Evolutionary conservation across 1,140 invertebrate species (phyloP), one percentile per base, ranked within the genome.

Genomic region (Contarinia nasturtii): DNA sequence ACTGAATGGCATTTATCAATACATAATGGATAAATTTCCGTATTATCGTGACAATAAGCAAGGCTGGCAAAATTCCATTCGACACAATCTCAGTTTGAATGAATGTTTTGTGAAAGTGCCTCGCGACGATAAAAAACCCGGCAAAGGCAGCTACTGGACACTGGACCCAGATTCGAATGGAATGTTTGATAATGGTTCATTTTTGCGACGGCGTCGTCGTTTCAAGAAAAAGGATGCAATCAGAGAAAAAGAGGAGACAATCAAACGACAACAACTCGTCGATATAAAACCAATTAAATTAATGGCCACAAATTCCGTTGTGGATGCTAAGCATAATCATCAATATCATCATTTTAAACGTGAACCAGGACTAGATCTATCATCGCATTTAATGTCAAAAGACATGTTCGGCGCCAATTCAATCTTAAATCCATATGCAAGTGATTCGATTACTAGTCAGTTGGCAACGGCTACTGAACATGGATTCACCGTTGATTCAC

Each of bases 131-230:
- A 97, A 96, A 65, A 92, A 92, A 58, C 86, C 87, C 0, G 89
- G 89, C 0, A 98, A 98, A 65, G 93, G 94, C 2, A 92, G 86
- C 56, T 98, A 94, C 63, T 98, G 94, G 94, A 93, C 90, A 0
- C 66, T 97, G 21, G 90, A 97, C 60, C 93, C 92, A 0, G 91
- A 95, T 58, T 90, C 82, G 0, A 88, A 93, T 57, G 95, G 96
- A 62, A 97, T 98, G 94, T 98, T 98, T 65, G 93, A 98, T 57
- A 94, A 97, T 57, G 93, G 94, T 0, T 92, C 87, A 10, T 96
- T 93, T 60, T 67, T 95, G 49, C 71, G 92, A n/a, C 74, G 92
- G 10, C 69, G 88, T 33, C 71, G 90, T 49, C 77, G 91, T 2
- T 98, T 97, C 67, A 98, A 97, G 70, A 95, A 95, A 68, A 95